These are phyloP conservation scores for Gorsachius goisagi DNA, from an alignment of 2,113 vertebrate genomes.

Conservation along the genomic window DNA sequence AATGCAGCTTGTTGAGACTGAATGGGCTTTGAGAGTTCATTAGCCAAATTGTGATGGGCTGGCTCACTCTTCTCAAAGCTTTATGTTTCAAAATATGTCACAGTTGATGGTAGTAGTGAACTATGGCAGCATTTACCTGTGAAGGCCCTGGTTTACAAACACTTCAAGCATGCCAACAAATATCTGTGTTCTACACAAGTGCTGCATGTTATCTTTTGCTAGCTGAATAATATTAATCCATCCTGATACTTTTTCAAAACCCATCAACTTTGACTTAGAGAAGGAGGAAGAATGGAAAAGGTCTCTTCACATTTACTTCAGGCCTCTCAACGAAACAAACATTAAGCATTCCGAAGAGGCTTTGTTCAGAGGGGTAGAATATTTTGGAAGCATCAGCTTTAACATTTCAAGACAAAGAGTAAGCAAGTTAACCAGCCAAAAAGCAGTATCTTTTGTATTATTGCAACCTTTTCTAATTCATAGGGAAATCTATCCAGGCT, in stretches of 20 bases:
- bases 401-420: background rate
- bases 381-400: background rate
- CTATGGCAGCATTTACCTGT: background rate
- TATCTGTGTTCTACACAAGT: background rate
- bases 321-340: background rate
- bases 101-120: background rate
- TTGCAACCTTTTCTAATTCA: background rate
- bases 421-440: background rate
- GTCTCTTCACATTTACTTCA: no score
- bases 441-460: background rate
- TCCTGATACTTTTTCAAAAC: background rate
- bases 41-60: background rate
- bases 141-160: background rate
- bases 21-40: background rate
- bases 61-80: background rate
- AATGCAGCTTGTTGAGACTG: background rate
- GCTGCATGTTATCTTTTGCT: background rate
- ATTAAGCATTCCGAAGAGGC: background rate
- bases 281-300: background rate
- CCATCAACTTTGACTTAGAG: background rate
- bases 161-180: background rate
- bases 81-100: background rate
- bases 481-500: background rate
- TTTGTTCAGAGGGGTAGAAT: background rate
- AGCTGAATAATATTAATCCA: accelerated